Conservation (phyloP, 2,888 invertebrate genomes). For the Drosophila robusta region DNA sequence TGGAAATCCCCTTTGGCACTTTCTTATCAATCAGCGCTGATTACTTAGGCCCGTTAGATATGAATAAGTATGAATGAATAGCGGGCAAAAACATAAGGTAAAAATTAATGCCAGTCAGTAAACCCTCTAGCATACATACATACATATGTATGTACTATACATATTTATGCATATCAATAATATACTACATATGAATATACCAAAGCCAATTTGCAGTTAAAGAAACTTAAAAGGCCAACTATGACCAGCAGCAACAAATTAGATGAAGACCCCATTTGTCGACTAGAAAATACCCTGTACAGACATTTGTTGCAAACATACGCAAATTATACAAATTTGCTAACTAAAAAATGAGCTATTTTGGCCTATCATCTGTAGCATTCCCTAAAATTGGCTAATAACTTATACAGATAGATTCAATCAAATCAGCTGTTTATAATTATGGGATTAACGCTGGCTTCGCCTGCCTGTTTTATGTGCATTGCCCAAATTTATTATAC, state of each 20-base stretch:
- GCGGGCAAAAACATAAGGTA: slow-evolving; percentile 8
- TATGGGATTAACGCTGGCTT: too few species aligned
- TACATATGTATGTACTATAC: slow-evolving; percentile 4
- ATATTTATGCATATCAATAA: slow-evolving; percentile 1
- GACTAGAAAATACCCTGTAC: slow-evolving; percentile 6
- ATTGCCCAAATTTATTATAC: too few species aligned
- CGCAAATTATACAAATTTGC: too few species aligned
- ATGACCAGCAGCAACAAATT: background rate
- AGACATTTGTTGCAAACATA: background rate
- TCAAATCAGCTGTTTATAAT: too few species aligned
- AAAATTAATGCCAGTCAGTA: background rate
- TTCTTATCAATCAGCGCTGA: slow-evolving; percentile 47
- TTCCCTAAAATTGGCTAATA: too few species aligned
- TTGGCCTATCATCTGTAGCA: too few species aligned
- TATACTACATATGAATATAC: slow-evolving; percentile 8
- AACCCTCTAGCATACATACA: background rate
- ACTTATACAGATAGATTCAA: too few species aligned
- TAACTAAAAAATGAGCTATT: too few species aligned
- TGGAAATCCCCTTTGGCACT: slow-evolving; percentile 25
- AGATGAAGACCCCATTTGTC: background rate
- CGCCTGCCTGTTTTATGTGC: too few species aligned
- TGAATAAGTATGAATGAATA: slow-evolving; percentile 38
- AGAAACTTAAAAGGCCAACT: slow-evolving; percentile 5
- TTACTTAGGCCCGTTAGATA: slow-evolving; percentile 24
- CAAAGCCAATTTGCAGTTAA: slow-evolving; percentile 12